Conservation (phyloP, 2,113 vertebrate genomes). For the Brachypteracias leptosomus region DNA sequence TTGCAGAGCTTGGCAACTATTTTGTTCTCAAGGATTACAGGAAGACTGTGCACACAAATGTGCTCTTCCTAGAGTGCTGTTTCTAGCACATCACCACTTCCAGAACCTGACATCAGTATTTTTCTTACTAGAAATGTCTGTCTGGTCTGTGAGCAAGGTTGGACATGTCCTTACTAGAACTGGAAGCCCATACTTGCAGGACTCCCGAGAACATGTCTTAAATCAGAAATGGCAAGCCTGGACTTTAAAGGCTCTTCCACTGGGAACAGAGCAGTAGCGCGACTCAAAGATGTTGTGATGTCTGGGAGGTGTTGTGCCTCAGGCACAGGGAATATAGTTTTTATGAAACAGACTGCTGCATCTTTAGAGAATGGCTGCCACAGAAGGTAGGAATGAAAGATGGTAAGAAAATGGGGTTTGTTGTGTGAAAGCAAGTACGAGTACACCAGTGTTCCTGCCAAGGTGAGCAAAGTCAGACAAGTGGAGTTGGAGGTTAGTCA, state of each 20-base stretch:
- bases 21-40: neutral
- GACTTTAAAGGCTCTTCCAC: neutral
- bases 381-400: neutral
- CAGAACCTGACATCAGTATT: neutral
- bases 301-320: neutral
- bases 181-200: neutral
- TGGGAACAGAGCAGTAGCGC: neutral
- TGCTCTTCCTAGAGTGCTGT: neutral
- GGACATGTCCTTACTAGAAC: neutral
- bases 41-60: neutral
- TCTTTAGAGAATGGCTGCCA: neutral
- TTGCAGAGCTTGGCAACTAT: neutral
- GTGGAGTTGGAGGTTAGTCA: neutral
- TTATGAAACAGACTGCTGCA: neutral
- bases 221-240: neutral
- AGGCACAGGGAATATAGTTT: neutral
- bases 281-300: rapidly evolving
- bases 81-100: neutral
- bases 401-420: neutral
- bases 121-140: neutral
- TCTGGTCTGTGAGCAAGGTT: neutral
- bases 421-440: neutral
- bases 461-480: neutral
- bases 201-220: neutral
- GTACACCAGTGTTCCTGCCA: neutral